These are phyloP conservation scores for Sinopyrophorus schimmeli DNA, from an alignment of 2,888 invertebrate species.

Conservation along the genomic window DNA sequence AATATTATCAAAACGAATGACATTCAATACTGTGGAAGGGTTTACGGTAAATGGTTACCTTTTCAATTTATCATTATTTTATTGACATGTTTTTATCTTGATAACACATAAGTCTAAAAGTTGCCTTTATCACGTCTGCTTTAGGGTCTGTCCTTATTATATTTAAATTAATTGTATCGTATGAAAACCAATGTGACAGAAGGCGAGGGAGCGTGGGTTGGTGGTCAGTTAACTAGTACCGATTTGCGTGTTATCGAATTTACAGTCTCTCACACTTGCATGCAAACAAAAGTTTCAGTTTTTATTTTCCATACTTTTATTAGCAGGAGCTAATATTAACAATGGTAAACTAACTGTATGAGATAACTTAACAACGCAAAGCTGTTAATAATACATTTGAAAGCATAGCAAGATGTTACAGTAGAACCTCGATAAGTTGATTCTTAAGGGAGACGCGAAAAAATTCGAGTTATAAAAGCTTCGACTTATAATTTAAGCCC, in stretches of 20 bases:
- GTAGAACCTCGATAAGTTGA: no score
- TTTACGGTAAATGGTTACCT: slow-evolving; percentile 4
- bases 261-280: slow-evolving; percentile 38
- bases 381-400: no score
- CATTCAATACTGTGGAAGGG: no score
- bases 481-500: no score
- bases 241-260: slow-evolving; percentile 44
- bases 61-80: slow-evolving; percentile 15
- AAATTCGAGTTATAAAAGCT: no score
- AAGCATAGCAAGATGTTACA: no score
- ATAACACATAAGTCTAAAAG: slow-evolving; percentile 12
- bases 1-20: no score
- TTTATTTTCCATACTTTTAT: no score
- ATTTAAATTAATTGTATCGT: slow-evolving; percentile 45
- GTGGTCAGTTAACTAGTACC: slow-evolving; percentile 45
- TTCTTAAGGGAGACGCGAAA: no score
- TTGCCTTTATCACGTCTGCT: slow-evolving; percentile 15
- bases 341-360: no score
- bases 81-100: slow-evolving; percentile 22
- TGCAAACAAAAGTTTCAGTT: slow-evolving; percentile 41
- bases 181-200: slow-evolving; percentile 47
- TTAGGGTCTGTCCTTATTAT: slow-evolving; percentile 35
- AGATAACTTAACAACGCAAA: no score
- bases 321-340: no score
- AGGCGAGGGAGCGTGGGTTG: slow-evolving; percentile 47